Conservation (phyloP, 2,888 invertebrate genomes). For the Andrena trimmerana region DNA sequence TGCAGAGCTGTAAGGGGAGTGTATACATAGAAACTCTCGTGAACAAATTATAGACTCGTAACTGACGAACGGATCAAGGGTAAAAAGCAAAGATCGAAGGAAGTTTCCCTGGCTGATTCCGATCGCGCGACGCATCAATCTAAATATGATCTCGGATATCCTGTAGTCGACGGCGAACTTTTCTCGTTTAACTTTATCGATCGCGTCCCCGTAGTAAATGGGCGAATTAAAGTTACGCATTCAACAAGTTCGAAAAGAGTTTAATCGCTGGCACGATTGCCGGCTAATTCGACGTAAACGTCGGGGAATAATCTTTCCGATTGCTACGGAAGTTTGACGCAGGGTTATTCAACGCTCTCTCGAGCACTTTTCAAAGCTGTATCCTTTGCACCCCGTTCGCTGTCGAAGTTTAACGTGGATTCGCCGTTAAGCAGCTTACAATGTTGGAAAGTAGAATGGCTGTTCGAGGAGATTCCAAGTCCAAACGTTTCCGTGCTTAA, state of each 20-base stretch:
- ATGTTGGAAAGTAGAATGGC: slow-evolving; percentile 12
- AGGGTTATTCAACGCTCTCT: slow-evolving; percentile 36
- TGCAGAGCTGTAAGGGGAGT: no score
- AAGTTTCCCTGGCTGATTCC: neutral
- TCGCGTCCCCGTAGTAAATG: slow-evolving; percentile 11
- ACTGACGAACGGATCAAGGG: neutral
- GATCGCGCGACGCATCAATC: neutral
- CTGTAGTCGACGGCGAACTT: slow-evolving; percentile 15
- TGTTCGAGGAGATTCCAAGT: neutral
- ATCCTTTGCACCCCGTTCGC: slow-evolving; percentile 13
- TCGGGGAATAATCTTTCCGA: slow-evolving; percentile 38
- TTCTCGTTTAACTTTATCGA: slow-evolving; percentile 49
- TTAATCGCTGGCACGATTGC: slow-evolving; percentile 40
- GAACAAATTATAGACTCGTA: no score
- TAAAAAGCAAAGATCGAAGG: neutral
- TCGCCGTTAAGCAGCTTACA: slow-evolving; percentile 30
- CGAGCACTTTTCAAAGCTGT: slow-evolving; percentile 24
- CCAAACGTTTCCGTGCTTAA: neutral
- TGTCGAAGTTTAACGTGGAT: slow-evolving; percentile 18
- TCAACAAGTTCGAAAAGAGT: slow-evolving; percentile 50
- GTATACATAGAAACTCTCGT: no score
- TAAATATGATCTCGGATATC: slow-evolving; percentile 23
- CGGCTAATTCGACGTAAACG: slow-evolving; percentile 40
- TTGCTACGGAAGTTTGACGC: slow-evolving; percentile 31
- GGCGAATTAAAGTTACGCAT: slow-evolving; percentile 33